These are phyloP conservation scores for Tortricodes alternella DNA, from an alignment of 2,888 invertebrate genomes.

Conservation along the genomic window DNA sequence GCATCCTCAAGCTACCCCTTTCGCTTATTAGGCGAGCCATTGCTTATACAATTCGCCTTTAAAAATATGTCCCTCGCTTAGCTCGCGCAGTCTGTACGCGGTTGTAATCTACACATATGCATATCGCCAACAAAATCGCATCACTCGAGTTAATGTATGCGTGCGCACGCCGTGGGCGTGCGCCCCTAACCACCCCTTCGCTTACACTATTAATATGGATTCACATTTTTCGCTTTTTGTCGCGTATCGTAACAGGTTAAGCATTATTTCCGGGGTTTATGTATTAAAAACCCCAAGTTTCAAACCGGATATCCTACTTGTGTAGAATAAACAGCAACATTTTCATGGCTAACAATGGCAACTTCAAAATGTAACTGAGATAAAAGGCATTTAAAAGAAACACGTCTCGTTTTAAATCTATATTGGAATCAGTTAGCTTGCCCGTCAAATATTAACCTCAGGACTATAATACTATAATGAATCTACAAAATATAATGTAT, in stretches of 20 bases:
- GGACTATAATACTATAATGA: too few relatives aligned
- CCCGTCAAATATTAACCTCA: too few relatives aligned
- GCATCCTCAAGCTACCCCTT: too few relatives aligned
- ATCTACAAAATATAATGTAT: too few relatives aligned
- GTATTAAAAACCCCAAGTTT: neutral
- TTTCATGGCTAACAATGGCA: too few relatives aligned
- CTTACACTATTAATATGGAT: constrained; percentile 10
- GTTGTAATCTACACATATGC: neutral
- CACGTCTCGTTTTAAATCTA: too few relatives aligned
- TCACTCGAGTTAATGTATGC: constrained; percentile 33
- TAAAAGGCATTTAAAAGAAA: too few relatives aligned
- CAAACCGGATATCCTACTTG: neutral
- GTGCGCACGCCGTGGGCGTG: constrained; percentile 33
- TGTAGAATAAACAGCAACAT: neutral
- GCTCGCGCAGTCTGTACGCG: neutral
- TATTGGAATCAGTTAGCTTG: too few relatives aligned
- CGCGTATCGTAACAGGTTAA: neutral
- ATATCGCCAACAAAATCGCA: neutral
- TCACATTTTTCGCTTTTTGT: constrained; percentile 6
- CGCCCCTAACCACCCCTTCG: neutral
- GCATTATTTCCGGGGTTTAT: neutral
- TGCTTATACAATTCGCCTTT: too few relatives aligned
- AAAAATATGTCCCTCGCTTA: too few relatives aligned
- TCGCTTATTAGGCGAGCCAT: too few relatives aligned
- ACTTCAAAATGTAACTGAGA: too few relatives aligned